These are phyloP conservation scores for Etheostoma cragini DNA, from an alignment of 2,113 vertebrate species.

Conservation along the genomic window DNA sequence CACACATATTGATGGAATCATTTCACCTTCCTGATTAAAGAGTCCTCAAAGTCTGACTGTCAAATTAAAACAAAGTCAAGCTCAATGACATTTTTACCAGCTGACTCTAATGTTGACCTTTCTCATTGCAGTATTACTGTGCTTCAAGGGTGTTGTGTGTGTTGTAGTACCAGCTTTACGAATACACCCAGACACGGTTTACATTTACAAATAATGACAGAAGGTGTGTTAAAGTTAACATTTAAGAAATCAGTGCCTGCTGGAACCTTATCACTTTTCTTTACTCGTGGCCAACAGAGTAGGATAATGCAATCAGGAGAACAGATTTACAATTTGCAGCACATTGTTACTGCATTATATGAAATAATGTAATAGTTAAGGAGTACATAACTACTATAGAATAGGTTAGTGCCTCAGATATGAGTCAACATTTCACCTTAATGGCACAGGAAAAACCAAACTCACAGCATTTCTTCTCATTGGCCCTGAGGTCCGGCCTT, in stretches of 20 bases:
- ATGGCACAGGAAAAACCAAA: slow-evolving; percentile 29
- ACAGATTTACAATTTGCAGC: neutral
- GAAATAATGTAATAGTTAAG: neutral
- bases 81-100: neutral
- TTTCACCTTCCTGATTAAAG: neutral
- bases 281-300: neutral
- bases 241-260: slow-evolving; percentile 16
- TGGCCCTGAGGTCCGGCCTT: slow-evolving; percentile 69
- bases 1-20: neutral
- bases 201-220: neutral
- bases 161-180: neutral
- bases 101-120: neutral
- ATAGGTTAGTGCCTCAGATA: neutral
- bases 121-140: neutral
- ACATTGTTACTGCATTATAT: neutral
- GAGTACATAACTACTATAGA: neutral
- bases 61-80: neutral
- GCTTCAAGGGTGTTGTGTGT: neutral
- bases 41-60: neutral
- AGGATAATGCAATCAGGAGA: neutral
- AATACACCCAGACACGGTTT: slow-evolving; percentile 14
- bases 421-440: neutral
- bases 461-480: slow-evolving; percentile 86
- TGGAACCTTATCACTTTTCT: slow-evolving; percentile 9
- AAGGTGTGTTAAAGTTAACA: slow-evolving; percentile 23